phyloP scores from a whole-genome alignment of 1,140 invertebrate species.

The Drosophila teissieri region DNA sequence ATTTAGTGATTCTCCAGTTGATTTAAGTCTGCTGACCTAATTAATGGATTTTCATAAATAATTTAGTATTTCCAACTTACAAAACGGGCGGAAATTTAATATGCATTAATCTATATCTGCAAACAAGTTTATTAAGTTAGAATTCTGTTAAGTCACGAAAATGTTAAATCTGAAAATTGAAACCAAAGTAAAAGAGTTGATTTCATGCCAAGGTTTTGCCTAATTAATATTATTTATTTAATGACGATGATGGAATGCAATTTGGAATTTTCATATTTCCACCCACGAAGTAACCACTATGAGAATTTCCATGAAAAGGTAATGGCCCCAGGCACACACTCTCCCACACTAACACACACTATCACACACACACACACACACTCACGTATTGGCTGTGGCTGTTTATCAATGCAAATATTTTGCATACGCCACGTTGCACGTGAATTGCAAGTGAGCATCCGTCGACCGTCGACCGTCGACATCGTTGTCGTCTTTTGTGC shows the following conservation, averaged over 20 bases:
- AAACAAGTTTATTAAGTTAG: too few species aligned
- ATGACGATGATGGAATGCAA: background rate
- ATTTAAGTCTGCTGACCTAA: too few species aligned
- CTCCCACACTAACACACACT: conserved; percentile 2
- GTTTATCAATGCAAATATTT: conserved; percentile 83
- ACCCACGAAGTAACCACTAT: conserved; percentile 23
- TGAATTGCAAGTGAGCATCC: conserved; percentile 81
- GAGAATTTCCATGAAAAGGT: conserved; percentile 36
- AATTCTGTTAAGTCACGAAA: too few species aligned
- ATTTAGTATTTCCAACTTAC: too few species aligned
- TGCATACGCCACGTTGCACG: conserved; percentile 80
- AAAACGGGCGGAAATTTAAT: too few species aligned
- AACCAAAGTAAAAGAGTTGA: background rate
- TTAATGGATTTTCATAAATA: too few species aligned
- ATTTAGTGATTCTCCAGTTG: too few species aligned
- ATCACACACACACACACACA: conserved; percentile 5
- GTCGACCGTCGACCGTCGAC: conserved; percentile 50
- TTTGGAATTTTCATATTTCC: conserved; percentile 15
- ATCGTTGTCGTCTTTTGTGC: conserved; percentile 60
- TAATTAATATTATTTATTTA: conserved; percentile 20
- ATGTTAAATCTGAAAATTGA: too few species aligned
- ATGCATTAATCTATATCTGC: too few species aligned
- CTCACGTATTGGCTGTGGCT: conserved; percentile 50
- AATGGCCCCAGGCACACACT: conserved; percentile 31
- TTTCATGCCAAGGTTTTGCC: background rate